phyloP scores from a whole-genome alignment of 1,140 invertebrate genomes.

The Pseudachorutes palmiensis region DNA sequence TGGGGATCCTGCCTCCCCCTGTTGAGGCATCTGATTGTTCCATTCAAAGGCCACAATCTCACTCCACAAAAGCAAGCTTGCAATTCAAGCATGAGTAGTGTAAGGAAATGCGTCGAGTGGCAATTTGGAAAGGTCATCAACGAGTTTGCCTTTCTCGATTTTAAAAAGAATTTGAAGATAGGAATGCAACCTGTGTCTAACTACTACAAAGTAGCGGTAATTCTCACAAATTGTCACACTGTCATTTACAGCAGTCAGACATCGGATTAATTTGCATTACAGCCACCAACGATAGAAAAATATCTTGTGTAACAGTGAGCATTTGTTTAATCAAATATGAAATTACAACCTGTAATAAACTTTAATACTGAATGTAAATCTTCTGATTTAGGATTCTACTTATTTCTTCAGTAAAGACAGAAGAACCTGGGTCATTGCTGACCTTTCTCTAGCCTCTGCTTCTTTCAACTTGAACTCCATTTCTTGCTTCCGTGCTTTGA shows the following conservation, averaged over 20 bases:
- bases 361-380: too few relatives aligned
- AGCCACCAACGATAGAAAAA: conserved; percentile 4
- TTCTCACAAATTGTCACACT: conserved; percentile 18
- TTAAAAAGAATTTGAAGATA: conserved; percentile 16
- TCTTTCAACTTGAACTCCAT: conserved; percentile 3
- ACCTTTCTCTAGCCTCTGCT: neutral
- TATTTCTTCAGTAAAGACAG: neutral
- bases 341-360: too few relatives aligned
- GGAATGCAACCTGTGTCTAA: conserved; percentile 10
- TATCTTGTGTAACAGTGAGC: conserved; percentile 4
- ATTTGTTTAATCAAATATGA: too few relatives aligned
- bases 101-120: conserved; percentile 16
- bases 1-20: conserved; percentile 22
- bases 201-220: conserved; percentile 8
- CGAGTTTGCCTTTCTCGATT: conserved; percentile 16
- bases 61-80: neutral
- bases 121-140: conserved; percentile 13
- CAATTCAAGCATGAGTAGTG: conserved; percentile 18
- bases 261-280: conserved; percentile 1
- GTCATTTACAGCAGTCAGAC: conserved; percentile 10
- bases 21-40: neutral
- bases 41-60: conserved; percentile 12
- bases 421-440: neutral
- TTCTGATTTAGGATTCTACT: too few relatives aligned
- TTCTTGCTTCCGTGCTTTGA: neutral